These are phyloP conservation scores for Meta bourneti DNA, from an alignment of 2,888 invertebrate species.

Conservation along the genomic window DNA sequence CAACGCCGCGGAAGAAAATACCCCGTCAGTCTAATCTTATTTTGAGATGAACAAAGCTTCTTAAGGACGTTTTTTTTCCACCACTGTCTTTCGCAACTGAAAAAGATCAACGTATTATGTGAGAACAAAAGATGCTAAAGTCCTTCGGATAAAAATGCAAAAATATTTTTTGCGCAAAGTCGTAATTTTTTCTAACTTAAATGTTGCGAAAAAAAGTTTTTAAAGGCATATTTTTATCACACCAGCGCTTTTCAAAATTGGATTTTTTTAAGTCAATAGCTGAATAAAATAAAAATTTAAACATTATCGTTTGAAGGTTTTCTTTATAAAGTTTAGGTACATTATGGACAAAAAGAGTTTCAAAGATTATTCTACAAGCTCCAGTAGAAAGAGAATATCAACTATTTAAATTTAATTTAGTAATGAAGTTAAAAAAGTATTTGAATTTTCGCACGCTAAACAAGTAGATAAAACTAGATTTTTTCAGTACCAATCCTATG, in stretches of 20 bases:
- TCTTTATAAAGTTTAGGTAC: neutral
- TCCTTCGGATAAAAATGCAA: neutral
- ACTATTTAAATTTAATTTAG: no score
- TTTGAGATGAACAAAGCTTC: constrained; percentile 31
- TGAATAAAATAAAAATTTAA: neutral
- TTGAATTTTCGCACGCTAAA: no score
- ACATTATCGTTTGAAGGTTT: neutral
- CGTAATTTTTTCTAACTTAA: neutral
- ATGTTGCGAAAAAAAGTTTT: neutral
- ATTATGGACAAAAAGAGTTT: neutral
- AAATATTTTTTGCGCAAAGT: neutral
- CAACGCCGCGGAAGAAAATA: constrained; percentile 11
- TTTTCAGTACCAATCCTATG: no score
- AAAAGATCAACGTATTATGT: neutral
- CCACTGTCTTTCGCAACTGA: neutral
- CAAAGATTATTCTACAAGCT: neutral
- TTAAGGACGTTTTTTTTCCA: neutral
- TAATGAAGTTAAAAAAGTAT: no score
- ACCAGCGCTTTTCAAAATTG: neutral
- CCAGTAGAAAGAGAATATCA: neutral
- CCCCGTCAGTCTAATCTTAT: constrained; percentile 32
- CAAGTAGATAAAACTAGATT: no score
- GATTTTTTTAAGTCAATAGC: neutral
- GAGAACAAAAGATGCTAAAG: neutral
- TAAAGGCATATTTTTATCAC: constrained; percentile 30